Base-by-base conservation (phyloP, 2,113 vertebrate species). In the Synodontis membranacea region DNA sequence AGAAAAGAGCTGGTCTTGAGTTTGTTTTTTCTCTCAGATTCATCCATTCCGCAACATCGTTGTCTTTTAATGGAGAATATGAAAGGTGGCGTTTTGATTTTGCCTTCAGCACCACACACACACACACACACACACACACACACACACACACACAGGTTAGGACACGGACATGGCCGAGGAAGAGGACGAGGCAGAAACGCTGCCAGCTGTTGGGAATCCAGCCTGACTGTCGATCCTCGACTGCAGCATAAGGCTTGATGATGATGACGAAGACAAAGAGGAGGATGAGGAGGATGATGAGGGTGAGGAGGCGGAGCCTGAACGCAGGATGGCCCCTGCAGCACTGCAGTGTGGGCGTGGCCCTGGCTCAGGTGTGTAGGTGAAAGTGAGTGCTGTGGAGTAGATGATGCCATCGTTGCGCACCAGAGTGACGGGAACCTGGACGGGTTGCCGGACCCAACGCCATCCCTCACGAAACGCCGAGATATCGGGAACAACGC, bases 391-490 rank as follows among this genome's bases (percentile, higher is more conserved):
- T 92, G 97, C 97, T 76, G 98, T 99, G 91, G 98, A 95, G 87
- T 99, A 99, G 93, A 99, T 99, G 75, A 99, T 96, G 79, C 98
- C 98, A 84, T 99, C 98, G 0, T 96, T 98, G 84, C 97, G 97
- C 88, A 99, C 98, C 93, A 99, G 95, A 78, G 97, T 97, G 92
- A 99, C 98, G 64, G 98, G 98, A 79, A 99, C 98, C 92, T 99
- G 97, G 79, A 99, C 98, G 39, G 98, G 97, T 91, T 99, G 98
- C 28, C 97, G 95, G 80, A 99, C 98, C 97, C 97, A 98, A 85
- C 97, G 94, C 98, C 97, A 99, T 0, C 97, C 98, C 94, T 99
- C 97, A 93, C 97, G 96, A 95, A 99, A 99, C 52, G 97, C 97
- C 52, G 98, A 99, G 93, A 99, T 99, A 92, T 99, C 98, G 31